Percentiles rank a stretch among this genome's conserved stretches.
phyloP scores from a whole-genome alignment of 2,888 invertebrate genomes.

The Xylophagus ater region DNA sequence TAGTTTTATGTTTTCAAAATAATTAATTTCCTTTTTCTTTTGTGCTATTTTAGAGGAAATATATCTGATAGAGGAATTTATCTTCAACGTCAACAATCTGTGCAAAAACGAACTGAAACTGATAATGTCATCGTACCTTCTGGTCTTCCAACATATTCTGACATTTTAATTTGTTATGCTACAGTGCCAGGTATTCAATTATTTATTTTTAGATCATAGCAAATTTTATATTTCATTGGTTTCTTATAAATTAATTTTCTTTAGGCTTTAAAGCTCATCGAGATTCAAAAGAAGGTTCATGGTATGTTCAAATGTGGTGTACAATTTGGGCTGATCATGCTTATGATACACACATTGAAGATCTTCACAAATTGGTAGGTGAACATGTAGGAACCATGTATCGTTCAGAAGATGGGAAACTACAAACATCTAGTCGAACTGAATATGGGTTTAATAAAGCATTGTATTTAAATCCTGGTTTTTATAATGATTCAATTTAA shows the following conservation, averaged over 20 bases:
- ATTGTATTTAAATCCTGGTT: slow-evolving; percentile 58
- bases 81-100: slow-evolving; percentile 20
- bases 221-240: not conserved
- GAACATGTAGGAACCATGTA: slow-evolving; percentile 35
- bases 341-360: slow-evolving; percentile 50
- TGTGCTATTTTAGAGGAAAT: slow-evolving; percentile 27
- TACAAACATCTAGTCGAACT: slow-evolving; percentile 53
- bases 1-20: slow-evolving; percentile 5
- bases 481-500: slow-evolving; percentile 18
- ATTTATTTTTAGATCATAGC: not conserved
- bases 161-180: slow-evolving; percentile 55
- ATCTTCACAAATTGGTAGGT: slow-evolving; percentile 54
- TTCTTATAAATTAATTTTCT: not conserved
- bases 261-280: slow-evolving; percentile 41
- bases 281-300: slow-evolving; percentile 48
- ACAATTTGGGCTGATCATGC: slow-evolving; percentile 52
- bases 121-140: slow-evolving; percentile 18
- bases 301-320: slow-evolving; percentile 61
- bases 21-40: not conserved
- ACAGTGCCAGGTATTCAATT: slow-evolving; percentile 43
- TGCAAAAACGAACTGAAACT: slow-evolving; percentile 21
- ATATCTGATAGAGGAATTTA: slow-evolving; percentile 30
- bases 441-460: slow-evolving; percentile 53
- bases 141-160: slow-evolving; percentile 38
- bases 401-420: slow-evolving; percentile 29